Evolutionary conservation across 1,140 invertebrate species (phyloP), one percentile per base, ranked within the genome.

Genomic region (Trachelipus rathkii): DNA sequence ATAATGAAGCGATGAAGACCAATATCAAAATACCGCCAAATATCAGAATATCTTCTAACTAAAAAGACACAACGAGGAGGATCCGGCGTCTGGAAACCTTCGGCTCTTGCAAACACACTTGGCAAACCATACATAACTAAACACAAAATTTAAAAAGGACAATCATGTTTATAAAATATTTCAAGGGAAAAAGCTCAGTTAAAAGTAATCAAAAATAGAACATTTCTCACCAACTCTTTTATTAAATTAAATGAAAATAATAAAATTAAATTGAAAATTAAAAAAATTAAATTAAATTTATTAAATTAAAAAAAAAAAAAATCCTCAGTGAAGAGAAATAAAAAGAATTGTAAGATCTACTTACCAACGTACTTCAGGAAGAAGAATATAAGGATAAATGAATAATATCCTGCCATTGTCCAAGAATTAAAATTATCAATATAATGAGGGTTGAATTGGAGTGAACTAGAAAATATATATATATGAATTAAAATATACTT

Each of bases 371-470:
- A 60, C 8, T 60, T 60, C 19, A 60, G 8, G 19, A 60, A 15
- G 50, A 60, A 60, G 19, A 60, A 60, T 19, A 60, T 60, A 13
- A 60, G 11, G 8, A 60, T 13, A 19, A 60, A 60, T 15, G 50
- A 60, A 60, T 60, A 60, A 19, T 60, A 60, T 60, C 50, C 50
- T 19, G 50, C 50, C 2, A 60, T 60, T 60, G 50, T 60, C 50
- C 50, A 60, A 15, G 50, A 8, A 60, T 60, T 60, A 60, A 60
- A 60, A 15, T 19, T 19, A 4, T 60, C 50, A 60, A 60, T 13
- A 19, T 60, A 60, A 60, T 8, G 11, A 1, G 50, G 50, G 19
- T 60, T 15, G 19, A 3, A 60, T 4, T 15, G 11, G 11, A 60
- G 50, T 8, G 50, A 60, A 19, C 50, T 60, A 19, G 11, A 60